Percentiles rank a stretch among this genome's conserved stretches.
These are phyloP conservation scores for Pelobates cultripes DNA, from an alignment of 2,797 vertebrate species.

Conservation along the genomic window DNA sequence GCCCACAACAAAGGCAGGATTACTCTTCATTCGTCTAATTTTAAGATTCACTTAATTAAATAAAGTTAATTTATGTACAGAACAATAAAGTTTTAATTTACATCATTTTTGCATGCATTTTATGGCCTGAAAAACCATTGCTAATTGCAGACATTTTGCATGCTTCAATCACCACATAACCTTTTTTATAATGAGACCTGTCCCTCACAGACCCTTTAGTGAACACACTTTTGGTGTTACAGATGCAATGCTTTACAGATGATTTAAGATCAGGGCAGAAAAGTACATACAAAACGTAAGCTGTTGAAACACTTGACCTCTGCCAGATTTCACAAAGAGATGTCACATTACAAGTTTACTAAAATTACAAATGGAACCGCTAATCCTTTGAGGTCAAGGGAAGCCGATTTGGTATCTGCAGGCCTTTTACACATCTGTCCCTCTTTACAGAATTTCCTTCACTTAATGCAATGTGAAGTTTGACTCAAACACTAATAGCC, in stretches of 20 bases:
- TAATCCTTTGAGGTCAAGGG: constrained; percentile 54
- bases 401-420: constrained; percentile 54
- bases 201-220: too few species aligned
- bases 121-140: too few species aligned
- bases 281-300: constrained; percentile 28
- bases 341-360: constrained; percentile 54
- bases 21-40: too few species aligned
- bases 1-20: too few species aligned
- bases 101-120: too few species aligned
- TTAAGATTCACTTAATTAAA: too few species aligned
- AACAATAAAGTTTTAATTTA: too few species aligned
- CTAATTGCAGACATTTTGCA: too few species aligned
- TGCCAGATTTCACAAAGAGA: constrained; percentile 55
- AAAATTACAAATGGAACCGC: constrained; percentile 53
- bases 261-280: neutral
- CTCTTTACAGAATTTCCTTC: constrained; percentile 81
- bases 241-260: constrained; percentile 30
- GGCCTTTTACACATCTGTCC: constrained; percentile 71
- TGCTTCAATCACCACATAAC: too few species aligned
- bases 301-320: constrained; percentile 53
- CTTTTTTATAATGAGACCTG: too few species aligned
- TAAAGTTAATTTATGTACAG: too few species aligned
- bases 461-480: constrained; percentile 86
- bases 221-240: constrained; percentile 3
- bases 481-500: constrained; percentile 77